Base-by-base conservation (phyloP, 2,888 invertebrate species). In the Helicoverpa assulta region DNA sequence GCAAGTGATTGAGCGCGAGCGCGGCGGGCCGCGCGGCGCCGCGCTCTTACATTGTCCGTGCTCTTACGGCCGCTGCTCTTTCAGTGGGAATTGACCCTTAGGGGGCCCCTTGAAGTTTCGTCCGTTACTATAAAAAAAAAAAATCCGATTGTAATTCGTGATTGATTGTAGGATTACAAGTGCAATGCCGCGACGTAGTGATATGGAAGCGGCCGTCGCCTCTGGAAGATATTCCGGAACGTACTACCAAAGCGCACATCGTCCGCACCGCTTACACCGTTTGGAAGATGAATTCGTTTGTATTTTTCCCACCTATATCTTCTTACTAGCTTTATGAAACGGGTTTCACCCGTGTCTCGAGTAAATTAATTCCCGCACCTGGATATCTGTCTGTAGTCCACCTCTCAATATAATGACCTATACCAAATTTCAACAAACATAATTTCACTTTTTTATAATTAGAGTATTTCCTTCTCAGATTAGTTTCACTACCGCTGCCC, bases 141-240 rank as follows among this genome's bases (percentile, higher is more conserved):
- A 12, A 8, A 19, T 19, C 2, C 1, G 2, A 7, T n/a, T 29
- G 7, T 54, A 2, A 50, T 61, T 51, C 4, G 19, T 12, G 29
- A 43, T 59, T 58, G 51, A 33, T 63, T 72, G 1, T 71, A 88
- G 91, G 86, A 52, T 74, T 91, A 53, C 83, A 83, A 55, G 86
- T 92, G 71, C 77, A 87, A 66, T 90, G 92, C 77, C 83, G 83
- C 12, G 91, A 91, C 80, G 89, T 87, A 62, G 80, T 87, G 67
- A 83, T 90, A 37, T 86, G 76, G 81, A 67, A 76, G 70, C 87
- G 89, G 40, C 88, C 86, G 50, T 67, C 76, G 29, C 73, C 80
- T 14, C 43, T 72, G 19, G 62, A 64, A 29, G 76, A 63, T 43
- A 43, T 56, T 63, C 55, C 80, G 7, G 83, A 82, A 47, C 83